Evolutionary conservation across 2,113 vertebrate species (phyloP).

Genomic region (Cyrtonyx montezumae): DNA sequence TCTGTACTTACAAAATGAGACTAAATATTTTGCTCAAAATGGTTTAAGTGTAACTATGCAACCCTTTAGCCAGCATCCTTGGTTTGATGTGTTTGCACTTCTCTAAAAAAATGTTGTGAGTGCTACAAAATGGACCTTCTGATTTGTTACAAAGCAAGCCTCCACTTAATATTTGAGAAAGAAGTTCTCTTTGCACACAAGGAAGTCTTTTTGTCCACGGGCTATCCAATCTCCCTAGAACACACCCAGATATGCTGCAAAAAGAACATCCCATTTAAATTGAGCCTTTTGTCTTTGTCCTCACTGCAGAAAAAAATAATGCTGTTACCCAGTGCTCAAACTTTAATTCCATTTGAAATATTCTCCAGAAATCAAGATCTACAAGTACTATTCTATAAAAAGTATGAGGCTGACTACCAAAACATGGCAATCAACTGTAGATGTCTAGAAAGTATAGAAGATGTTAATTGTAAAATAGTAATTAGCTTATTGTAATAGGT

Average conservation of each 20-base stretch:
- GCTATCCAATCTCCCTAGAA: background rate
- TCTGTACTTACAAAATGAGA: background rate
- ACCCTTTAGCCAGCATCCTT: background rate
- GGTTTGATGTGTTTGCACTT: background rate
- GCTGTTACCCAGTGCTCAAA: background rate
- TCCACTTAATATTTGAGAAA: background rate
- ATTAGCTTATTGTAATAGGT: background rate
- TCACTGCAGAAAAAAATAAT: background rate
- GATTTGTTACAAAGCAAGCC: background rate
- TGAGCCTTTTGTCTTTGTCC: background rate
- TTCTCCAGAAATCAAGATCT: background rate
- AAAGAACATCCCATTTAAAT: background rate
- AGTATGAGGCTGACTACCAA: background rate
- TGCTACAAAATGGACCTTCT: background rate
- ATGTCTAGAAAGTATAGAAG: background rate
- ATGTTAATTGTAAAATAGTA: background rate
- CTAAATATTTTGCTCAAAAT: background rate
- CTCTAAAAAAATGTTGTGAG: background rate
- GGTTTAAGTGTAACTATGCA: background rate
- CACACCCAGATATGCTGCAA: background rate
- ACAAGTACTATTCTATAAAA: background rate
- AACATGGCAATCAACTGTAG: background rate
- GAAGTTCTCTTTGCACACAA: background rate
- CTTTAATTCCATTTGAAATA: background rate
- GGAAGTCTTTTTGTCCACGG: background rate